Evolutionary conservation across 2,797 vertebrate species (phyloP), one percentile per base, ranked within the genome.

Genomic region (Anomalospiza imberbis): DNA sequence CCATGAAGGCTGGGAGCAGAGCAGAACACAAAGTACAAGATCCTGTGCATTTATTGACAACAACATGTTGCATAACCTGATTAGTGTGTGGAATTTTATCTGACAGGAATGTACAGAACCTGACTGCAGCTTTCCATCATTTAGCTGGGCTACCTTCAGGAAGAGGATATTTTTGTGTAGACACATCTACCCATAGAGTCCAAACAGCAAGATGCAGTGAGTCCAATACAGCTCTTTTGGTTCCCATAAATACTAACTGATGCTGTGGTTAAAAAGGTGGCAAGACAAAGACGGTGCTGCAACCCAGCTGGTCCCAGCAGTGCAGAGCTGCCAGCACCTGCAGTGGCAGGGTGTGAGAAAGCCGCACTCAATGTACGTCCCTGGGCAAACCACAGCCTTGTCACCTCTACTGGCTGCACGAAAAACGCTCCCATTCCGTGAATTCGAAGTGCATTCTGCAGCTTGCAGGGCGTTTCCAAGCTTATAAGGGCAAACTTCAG

Each of bases 331-430:
- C 26, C 48, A 55, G 34, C 54, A 48, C 2, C 44, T 51, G 40
- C 22, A 24, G 12, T 0, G 9, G 28, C 14, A 47, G 34, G 28
- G 53, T 42, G n/a, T 17, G 50, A 55, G 45, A 61, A 36, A 58
- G 15, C 51, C 15, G 3, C 7, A 21, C 4, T 73, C 63, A 55
- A 0, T 3, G 0, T 0, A 0, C 20, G 67, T 29, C 48, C 68
- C 40, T 5, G 14, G 34, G 42, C 32, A 78, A 84, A 77, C 28
- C 68, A 40, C 7, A 3, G 25, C 8, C 6, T 1, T 7, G 12
- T 12, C 4, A 10, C 66, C 32, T 8, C 3, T 7, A 6, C 32
- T 12, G 36, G n/a, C 40, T 15, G 55, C 55, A 77, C 34, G 16
- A 83, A 68, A 65, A 44, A 44, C 5, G 10, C 10, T 81, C 40